Evolutionary conservation across 2,113 vertebrate genomes (phyloP).

Genomic region (Ceyx cyanopectus): DNA sequence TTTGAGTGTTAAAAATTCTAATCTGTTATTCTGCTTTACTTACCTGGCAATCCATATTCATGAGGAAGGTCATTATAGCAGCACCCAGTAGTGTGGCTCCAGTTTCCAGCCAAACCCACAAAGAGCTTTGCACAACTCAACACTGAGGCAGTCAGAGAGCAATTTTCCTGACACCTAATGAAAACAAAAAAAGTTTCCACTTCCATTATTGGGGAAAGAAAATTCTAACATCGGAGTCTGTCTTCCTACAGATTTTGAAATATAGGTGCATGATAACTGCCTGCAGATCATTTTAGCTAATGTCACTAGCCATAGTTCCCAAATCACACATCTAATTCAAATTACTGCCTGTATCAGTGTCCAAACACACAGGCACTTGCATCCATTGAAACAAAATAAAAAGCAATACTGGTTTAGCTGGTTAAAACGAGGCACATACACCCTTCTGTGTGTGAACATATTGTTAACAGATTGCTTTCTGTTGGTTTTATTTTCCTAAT

Average conservation of each 20-base stretch:
- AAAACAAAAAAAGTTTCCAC: slow-evolving; percentile 21
- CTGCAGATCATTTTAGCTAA: neutral
- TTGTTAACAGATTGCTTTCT: slow-evolving; percentile 13
- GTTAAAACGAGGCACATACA: neutral
- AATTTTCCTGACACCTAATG: slow-evolving; percentile 36
- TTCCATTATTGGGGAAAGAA: neutral
- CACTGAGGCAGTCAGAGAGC: neutral
- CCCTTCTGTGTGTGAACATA: neutral
- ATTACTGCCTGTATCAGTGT: neutral
- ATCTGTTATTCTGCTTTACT: slow-evolving; percentile 66
- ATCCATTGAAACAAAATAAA: slow-evolving; percentile 22
- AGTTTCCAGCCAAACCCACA: slow-evolving; percentile 5
- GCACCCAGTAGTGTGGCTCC: slow-evolving; percentile 59
- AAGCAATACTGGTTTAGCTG: neutral
- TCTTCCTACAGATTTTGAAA: neutral
- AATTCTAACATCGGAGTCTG: neutral
- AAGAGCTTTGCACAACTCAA: neutral
- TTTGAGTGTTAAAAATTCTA: slow-evolving; percentile 48
- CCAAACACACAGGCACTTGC: too few relatives aligned
- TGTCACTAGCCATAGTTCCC: neutral
- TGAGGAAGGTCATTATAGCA: slow-evolving; percentile 71
- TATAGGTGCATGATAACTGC: neutral
- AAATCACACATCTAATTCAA: neutral
- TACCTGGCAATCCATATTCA: slow-evolving; percentile 59
- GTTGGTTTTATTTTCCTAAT: neutral